Conservation (phyloP, 2,888 invertebrate species). For the Xiphydria camelus region DNA sequence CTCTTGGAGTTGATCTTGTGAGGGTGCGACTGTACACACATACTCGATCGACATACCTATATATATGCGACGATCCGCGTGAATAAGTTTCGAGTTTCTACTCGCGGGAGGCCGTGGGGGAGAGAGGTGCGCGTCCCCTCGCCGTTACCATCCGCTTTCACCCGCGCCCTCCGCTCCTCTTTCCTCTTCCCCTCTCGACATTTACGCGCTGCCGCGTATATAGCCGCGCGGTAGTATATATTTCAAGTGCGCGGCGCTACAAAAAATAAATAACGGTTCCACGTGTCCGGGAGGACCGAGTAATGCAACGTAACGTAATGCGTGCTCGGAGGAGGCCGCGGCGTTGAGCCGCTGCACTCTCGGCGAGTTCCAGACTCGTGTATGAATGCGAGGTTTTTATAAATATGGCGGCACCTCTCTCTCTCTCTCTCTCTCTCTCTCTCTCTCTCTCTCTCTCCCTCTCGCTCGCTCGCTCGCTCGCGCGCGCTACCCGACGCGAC, state of each 20-base stretch:
- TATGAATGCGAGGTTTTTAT: slow-evolving; percentile 22
- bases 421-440: slow-evolving; percentile 9
- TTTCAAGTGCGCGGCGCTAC: slow-evolving; percentile 2
- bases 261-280: slow-evolving; percentile 24
- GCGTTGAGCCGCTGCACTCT: too few species aligned
- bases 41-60: too few species aligned
- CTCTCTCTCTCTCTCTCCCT: too few species aligned
- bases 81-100: too few species aligned
- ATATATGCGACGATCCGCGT: too few species aligned
- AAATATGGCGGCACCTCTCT: slow-evolving; percentile 21
- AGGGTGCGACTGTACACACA: too few species aligned
- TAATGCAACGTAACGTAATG: slow-evolving; percentile 1
- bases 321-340: too few species aligned
- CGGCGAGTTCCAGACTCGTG: too few species aligned
- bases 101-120: too few species aligned
- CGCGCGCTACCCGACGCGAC: too few species aligned
- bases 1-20: too few species aligned
- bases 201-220: neutral
- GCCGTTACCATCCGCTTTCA: slow-evolving; percentile 1
- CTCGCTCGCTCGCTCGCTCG: too few species aligned
- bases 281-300: slow-evolving; percentile 11
- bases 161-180: slow-evolving; percentile 6
- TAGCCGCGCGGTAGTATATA: neutral
- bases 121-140: slow-evolving; percentile 23
- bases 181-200: neutral